Evolutionary conservation across 2,888 invertebrate species (phyloP).

Genomic region (Patella depressa): DNA sequence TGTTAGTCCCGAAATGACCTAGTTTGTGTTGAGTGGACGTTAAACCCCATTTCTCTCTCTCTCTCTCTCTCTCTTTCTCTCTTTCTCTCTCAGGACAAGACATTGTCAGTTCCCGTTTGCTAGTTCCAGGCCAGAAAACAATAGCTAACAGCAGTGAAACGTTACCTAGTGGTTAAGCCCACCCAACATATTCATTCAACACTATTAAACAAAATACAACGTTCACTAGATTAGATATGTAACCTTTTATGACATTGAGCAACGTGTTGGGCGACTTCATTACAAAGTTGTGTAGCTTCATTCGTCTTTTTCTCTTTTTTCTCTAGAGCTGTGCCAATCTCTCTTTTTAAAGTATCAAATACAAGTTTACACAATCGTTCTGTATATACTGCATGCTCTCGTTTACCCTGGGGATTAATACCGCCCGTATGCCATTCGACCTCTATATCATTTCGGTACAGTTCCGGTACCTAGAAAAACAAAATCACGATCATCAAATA

Average conservation of each 20-base stretch:
- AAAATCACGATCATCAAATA: too few relatives aligned
- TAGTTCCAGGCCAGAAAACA: too few relatives aligned
- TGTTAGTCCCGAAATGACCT: too few relatives aligned
- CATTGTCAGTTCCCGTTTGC: too few relatives aligned
- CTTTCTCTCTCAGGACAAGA: too few relatives aligned
- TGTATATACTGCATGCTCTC: slow-evolving; percentile 57
- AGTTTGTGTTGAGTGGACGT: too few relatives aligned
- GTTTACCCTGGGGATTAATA: slow-evolving; percentile 43
- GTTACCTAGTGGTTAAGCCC: neutral
- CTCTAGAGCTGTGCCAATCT: slow-evolving; percentile 29
- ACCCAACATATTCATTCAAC: slow-evolving; percentile 13
- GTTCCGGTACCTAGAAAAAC: slow-evolving; percentile 40
- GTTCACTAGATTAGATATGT: slow-evolving; percentile 3
- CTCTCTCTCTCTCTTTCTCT: too few relatives aligned
- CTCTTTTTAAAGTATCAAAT: slow-evolving; percentile 42
- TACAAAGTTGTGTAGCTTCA: slow-evolving; percentile 44
- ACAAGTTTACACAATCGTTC: slow-evolving; percentile 59
- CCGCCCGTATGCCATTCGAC: slow-evolving; percentile 57
- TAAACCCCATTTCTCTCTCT: too few relatives aligned
- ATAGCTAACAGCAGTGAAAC: too few relatives aligned
- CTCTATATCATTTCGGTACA: slow-evolving; percentile 43
- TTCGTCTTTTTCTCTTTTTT: slow-evolving; percentile 23
- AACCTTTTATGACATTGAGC: slow-evolving; percentile 60
- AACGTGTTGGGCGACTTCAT: slow-evolving; percentile 63
- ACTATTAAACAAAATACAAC: slow-evolving; percentile 9